Evolutionary conservation across 2,113 vertebrate species (phyloP).

Genomic region (Leptosomus discolor): DNA sequence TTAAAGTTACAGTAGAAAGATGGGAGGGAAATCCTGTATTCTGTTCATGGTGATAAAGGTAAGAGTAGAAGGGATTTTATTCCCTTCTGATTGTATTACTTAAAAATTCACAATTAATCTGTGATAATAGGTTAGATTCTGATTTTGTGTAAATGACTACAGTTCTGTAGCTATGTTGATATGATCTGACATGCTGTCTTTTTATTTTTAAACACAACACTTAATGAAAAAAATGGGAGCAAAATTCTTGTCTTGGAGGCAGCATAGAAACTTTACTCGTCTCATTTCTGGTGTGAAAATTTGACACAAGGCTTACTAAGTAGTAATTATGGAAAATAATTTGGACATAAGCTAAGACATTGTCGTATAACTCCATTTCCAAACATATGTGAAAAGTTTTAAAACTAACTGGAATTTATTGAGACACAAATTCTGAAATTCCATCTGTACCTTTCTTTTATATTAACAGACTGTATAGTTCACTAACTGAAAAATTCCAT

Average conservation of each 20-base stretch:
- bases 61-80: background rate
- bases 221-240: slow-evolving; percentile 17
- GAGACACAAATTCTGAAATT: background rate
- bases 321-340: slow-evolving; percentile 29
- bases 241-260: slow-evolving; percentile 5
- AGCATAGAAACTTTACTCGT: background rate
- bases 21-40: background rate
- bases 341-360: slow-evolving; percentile 13
- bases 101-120: slow-evolving; percentile 13
- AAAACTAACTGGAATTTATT: slow-evolving; percentile 8
- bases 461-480: background rate
- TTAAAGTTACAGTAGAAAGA: background rate
- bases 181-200: background rate
- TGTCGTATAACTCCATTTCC: background rate
- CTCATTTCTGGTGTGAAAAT: slow-evolving; percentile 18
- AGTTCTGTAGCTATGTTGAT: background rate
- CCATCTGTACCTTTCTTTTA: background rate
- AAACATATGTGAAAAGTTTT: background rate
- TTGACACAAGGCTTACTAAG: background rate
- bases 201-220: slow-evolving; percentile 2
- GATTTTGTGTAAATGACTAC: background rate
- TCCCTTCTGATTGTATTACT: background rate
- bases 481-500: background rate
- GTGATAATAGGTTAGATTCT: background rate
- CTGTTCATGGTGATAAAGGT: background rate